Evolutionary conservation across 2,888 invertebrate genomes (phyloP), one percentile per base, ranked within the genome.

Genomic region (Hirtodrosophila cameraria): DNA sequence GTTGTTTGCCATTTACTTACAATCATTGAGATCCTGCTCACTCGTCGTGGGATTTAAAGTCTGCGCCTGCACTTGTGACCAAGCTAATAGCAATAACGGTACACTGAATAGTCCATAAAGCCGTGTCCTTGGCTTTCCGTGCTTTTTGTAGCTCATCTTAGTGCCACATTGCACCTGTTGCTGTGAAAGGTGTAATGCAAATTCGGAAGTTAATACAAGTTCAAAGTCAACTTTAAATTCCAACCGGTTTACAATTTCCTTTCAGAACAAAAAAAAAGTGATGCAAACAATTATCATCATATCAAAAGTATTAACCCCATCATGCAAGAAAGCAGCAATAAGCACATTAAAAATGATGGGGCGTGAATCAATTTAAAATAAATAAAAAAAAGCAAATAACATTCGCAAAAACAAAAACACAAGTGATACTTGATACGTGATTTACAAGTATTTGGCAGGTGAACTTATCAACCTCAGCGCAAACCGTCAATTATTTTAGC

Each of bases 131-230:
- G 62, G 50, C 52, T 73, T 82, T 61, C 80, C 69, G 50, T 63
- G 49, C 59, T 53, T 75, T 36, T 28, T 58, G 42, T 46, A 48
- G 61, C 50, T 30, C 85, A 84, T 80, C 60, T 71, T 78, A 75
- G 65, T 55, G 43, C 69, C 82, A 69, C 80, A 80, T 80, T 62
- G 82, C 69, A 49, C 41, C 53, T 36, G 43, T 30, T 41, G 62
- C 64, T 85, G 57, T 38, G 3, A 7, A 27, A 35, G 33, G 33
- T 20, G 18, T 25, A 16, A 38, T 50, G 48, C 20, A 5, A 13
- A 58, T 33, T 69, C 54, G 69, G 69, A 77, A 76, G 73, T 64
- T 42, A 35, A 55, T 27, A 18, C 55, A 58, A 55, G 55, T 53
- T 61, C 65, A 78, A 70, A 9, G 50, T 50, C 68, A 67, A 57